Evolutionary conservation across 2,797 vertebrate genomes (phyloP).

Genomic region (Gambusia yucatana): DNA sequence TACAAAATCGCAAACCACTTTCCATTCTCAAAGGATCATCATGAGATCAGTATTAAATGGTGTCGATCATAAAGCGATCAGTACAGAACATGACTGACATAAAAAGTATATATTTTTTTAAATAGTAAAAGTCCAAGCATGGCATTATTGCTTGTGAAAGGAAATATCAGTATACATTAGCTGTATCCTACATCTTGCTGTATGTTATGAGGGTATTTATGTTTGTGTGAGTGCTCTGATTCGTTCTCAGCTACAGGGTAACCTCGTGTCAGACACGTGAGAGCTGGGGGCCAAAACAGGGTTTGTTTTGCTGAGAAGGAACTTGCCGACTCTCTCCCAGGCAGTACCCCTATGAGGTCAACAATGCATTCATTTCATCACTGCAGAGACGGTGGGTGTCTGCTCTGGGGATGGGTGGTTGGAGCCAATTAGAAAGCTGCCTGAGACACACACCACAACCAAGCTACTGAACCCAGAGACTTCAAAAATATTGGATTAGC

Average conservation of each 20-base stretch:
- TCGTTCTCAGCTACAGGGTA: slow-evolving; percentile 9
- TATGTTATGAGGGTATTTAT: neutral
- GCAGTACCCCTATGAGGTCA: slow-evolving; percentile 44
- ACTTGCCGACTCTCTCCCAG: slow-evolving; percentile 44
- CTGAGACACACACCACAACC: slow-evolving; percentile 29
- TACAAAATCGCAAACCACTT: neutral
- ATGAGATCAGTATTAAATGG: neutral
- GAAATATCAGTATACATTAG: neutral
- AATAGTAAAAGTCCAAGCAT: neutral
- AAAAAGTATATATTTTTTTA: neutral
- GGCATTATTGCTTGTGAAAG: neutral
- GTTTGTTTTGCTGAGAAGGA: slow-evolving; percentile 17
- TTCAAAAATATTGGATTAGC: slow-evolving; percentile 33
- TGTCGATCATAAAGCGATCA: neutral
- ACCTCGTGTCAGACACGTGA: slow-evolving; percentile 46
- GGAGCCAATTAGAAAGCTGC: slow-evolving; percentile 64
- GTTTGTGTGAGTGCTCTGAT: slow-evolving; percentile 5
- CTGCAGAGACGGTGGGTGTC: slow-evolving; percentile 47
- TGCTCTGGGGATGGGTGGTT: slow-evolving; percentile 43
- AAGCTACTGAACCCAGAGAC: slow-evolving; percentile 11
- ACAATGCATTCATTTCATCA: slow-evolving; percentile 60
- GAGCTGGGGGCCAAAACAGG: slow-evolving; percentile 1
- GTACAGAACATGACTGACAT: neutral
- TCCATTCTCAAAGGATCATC: neutral
- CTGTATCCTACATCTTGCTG: neutral